Conservation (phyloP, 2,797 vertebrate species). For the Onychomys leucogaster region DNA sequence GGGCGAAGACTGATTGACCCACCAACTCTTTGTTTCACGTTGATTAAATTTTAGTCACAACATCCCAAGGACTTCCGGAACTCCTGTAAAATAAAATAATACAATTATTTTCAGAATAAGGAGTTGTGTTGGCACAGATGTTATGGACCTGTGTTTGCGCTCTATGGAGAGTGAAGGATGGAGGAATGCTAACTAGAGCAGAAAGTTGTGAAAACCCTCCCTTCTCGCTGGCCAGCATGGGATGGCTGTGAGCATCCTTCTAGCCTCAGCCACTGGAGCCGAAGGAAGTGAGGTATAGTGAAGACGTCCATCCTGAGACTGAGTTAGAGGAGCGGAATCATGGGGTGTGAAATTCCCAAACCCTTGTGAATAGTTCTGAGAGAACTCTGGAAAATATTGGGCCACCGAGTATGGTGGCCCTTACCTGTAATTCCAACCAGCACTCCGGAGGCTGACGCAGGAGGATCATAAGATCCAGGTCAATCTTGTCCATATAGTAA, state of each 20-base stretch:
- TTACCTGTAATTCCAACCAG: neutral
- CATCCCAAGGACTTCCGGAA: conserved; percentile 71
- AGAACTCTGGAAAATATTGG: conserved; percentile 20
- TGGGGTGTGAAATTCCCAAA: neutral
- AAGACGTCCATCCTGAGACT: neutral
- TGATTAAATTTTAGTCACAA: too few relatives aligned
- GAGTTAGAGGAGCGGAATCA: neutral
- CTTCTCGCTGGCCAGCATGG: neutral
- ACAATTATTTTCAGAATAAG: conserved; percentile 81
- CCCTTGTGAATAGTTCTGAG: neutral
- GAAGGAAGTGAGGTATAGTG: neutral
- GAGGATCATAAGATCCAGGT: neutral
- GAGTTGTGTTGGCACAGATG: neutral
- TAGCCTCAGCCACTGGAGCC: neutral
- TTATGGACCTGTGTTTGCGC: neutral
- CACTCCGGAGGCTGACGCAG: neutral
- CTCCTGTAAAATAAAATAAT: conserved; percentile 75
- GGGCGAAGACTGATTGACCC: too few relatives aligned
- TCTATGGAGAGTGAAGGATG: neutral
- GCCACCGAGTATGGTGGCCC: neutral
- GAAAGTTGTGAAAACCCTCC: neutral
- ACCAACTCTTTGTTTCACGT: too few relatives aligned
- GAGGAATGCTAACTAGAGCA: neutral
- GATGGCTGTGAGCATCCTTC: neutral
- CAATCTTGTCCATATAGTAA: neutral